A percentile compares a stretch with the other conserved stretches of the same genome.
These are phyloP conservation scores for Pelusios castaneus DNA, from an alignment of 2,113 vertebrate species.

Conservation along the genomic window DNA sequence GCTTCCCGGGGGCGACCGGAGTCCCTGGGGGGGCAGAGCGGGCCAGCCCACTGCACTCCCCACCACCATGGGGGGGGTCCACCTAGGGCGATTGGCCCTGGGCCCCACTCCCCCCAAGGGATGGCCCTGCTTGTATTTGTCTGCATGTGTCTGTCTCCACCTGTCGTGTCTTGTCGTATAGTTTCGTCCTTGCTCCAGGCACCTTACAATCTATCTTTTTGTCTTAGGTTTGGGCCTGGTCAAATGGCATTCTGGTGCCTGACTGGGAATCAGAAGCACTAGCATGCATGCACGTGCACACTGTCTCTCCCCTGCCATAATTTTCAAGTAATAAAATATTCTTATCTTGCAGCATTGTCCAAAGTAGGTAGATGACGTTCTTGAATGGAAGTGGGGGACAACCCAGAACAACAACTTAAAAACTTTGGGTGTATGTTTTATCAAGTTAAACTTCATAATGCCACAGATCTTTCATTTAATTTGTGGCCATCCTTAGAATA, in stretches of 20 bases:
- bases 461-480: neutral
- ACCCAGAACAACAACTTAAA: neutral
- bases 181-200: no score
- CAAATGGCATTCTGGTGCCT: neutral
- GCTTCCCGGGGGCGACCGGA: no score
- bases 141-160: neutral
- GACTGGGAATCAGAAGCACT: neutral
- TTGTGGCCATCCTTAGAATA: neutral
- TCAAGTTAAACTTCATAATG: neutral
- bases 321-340: neutral
- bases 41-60: no score
- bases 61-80: no score
- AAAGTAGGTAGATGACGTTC: neutral
- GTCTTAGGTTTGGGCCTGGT: neutral
- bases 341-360: neutral
- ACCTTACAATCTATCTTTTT: neutral
- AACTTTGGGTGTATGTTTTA: neutral
- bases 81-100: no score
- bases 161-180: neutral
- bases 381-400: neutral
- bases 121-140: neutral
- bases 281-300: neutral
- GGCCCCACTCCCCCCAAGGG: no score
- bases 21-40: no score
- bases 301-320: accelerated